A percentile compares a stretch with the other conserved stretches of the same genome.
Conservation (phyloP, 2,888 invertebrate genomes). For the Leptura quadrifasciata region DNA sequence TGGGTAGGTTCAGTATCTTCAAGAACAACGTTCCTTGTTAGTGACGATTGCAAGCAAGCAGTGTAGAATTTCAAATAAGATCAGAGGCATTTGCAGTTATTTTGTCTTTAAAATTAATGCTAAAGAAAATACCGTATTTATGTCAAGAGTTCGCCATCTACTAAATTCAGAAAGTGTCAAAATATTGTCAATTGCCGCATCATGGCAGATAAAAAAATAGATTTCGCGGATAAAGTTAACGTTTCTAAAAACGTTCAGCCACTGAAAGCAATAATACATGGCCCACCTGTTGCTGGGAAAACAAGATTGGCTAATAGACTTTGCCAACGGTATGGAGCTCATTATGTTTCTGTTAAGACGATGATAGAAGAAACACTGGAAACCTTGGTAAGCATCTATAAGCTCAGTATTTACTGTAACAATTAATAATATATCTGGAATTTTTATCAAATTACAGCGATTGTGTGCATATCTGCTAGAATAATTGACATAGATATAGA, state of each 20-base stretch:
- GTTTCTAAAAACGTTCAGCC: slow-evolving; percentile 72
- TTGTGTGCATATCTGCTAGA: no score
- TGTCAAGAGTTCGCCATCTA: background rate
- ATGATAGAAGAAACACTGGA: slow-evolving; percentile 76
- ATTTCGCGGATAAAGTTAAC: background rate
- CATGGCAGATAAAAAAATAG: background rate
- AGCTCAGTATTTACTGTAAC: no score
- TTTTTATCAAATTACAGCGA: no score
- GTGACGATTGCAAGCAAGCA: no score
- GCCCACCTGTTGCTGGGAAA: slow-evolving; percentile 82
- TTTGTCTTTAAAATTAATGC: no score
- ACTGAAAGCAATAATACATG: slow-evolving; percentile 78
- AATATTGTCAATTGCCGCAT: background rate
- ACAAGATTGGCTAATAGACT: slow-evolving; percentile 77
- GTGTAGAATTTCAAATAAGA: no score
- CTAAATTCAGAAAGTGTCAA: background rate
- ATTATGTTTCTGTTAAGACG: slow-evolving; percentile 77
- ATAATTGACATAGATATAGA: no score
- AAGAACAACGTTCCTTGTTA: no score
- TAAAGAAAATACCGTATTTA: no score
- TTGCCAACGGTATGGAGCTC: slow-evolving; percentile 77
- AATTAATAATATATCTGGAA: no score
- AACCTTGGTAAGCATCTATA: slow-evolving; percentile 75
- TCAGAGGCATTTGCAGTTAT: no score
- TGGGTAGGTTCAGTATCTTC: no score